phyloP scores from a whole-genome alignment of 2,113 vertebrate genomes.

The Epinephelus moara region DNA sequence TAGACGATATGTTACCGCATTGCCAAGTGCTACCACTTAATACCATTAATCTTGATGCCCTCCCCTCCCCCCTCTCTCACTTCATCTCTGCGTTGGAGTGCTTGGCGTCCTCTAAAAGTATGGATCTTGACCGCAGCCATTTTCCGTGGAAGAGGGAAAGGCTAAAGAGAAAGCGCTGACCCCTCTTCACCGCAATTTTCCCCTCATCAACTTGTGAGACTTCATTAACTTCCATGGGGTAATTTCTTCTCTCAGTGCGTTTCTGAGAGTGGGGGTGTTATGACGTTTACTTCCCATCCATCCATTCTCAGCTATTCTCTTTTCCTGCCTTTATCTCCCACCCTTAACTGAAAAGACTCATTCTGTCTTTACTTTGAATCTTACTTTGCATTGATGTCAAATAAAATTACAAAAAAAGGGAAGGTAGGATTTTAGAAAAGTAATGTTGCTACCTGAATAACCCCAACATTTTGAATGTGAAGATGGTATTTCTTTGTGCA shows the following conservation, averaged over 20 bases:
- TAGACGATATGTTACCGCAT: slow-evolving; percentile 75
- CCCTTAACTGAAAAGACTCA: background rate
- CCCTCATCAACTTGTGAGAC: slow-evolving; percentile 86
- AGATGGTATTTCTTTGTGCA: background rate
- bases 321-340: slow-evolving; percentile 10
- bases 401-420: background rate
- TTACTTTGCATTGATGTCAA: no score
- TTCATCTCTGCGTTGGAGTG: slow-evolving; percentile 69
- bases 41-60: slow-evolving; percentile 80
- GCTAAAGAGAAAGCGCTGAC: slow-evolving; percentile 86
- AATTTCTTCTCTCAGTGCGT: slow-evolving; percentile 80
- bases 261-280: slow-evolving; percentile 44
- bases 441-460: background rate
- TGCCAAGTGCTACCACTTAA: slow-evolving; percentile 83
- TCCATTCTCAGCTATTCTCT: background rate
- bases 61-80: slow-evolving; percentile 45
- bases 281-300: slow-evolving; percentile 50
- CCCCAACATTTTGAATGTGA: background rate
- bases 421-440: background rate
- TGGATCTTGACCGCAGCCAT: slow-evolving; percentile 84
- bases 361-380: background rate
- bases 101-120: slow-evolving; percentile 83
- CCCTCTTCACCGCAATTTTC: slow-evolving; percentile 85
- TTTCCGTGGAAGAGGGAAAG: slow-evolving; percentile 82
- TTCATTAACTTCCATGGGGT: slow-evolving; percentile 86